A percentile compares a stretch with the other conserved stretches of the same genome.
These are phyloP conservation scores for Chaetodon auriga DNA, from an alignment of 2,113 vertebrate species.

Conservation along the genomic window DNA sequence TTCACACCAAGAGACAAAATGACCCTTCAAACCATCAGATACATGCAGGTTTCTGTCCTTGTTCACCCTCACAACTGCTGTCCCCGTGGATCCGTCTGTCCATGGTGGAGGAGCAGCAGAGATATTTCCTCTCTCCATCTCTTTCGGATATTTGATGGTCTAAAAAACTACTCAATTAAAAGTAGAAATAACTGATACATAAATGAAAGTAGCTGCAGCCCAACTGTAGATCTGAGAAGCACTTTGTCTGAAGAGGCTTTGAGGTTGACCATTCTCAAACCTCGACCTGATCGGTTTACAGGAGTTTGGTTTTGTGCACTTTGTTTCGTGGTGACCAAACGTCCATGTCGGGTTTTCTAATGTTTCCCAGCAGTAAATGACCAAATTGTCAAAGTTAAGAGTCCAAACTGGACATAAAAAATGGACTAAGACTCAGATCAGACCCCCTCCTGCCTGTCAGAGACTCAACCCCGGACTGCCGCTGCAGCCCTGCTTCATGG, in stretches of 20 bases:
- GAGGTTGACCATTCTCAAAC: not conserved
- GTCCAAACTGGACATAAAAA: not conserved
- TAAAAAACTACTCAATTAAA: not conserved
- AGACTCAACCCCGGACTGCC: not conserved
- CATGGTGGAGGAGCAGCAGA: not conserved
- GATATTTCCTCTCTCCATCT: not conserved
- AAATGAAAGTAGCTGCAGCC: not conserved
- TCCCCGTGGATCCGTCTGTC: not conserved
- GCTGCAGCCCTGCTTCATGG: conserved; percentile 52
- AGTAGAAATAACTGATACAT: not conserved
- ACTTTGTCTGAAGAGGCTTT: not conserved
- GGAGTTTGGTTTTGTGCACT: not conserved
- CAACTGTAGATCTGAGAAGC: not conserved
- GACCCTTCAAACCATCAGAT: not conserved
- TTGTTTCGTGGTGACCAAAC: not conserved
- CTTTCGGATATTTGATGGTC: not conserved
- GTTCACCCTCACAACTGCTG: not conserved
- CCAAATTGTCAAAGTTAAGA: not conserved
- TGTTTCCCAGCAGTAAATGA: not conserved
- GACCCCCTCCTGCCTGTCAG: conserved; percentile 3
- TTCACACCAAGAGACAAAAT: not conserved
- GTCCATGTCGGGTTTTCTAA: not conserved
- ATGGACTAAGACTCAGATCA: not conserved
- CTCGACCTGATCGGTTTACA: not conserved
- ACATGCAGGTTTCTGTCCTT: not conserved